Conservation (phyloP, 2,113 vertebrate genomes). For the Cyanoderma ruficeps region DNA sequence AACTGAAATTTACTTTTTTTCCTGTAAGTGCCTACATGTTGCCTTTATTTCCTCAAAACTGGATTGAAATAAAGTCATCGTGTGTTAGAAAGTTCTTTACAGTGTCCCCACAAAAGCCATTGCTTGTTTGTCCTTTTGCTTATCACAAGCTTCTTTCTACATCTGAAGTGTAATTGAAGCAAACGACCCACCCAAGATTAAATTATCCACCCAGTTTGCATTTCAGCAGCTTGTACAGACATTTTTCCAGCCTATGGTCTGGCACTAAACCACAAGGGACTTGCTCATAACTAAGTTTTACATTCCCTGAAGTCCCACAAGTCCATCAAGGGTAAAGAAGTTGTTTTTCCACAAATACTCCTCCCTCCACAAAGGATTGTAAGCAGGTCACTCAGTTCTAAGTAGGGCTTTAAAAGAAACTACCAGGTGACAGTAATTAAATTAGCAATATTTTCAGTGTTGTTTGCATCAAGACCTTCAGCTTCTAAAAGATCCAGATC, state of each 20-base stretch:
- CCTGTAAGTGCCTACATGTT: background rate
- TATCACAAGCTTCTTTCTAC: background rate
- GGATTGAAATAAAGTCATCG: background rate
- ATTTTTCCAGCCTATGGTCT: background rate
- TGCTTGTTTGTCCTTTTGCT: background rate
- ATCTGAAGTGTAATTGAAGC: background rate
- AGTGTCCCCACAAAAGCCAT: background rate
- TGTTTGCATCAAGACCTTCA: background rate
- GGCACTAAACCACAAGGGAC: background rate
- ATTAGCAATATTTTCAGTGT: background rate
- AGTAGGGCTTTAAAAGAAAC: background rate
- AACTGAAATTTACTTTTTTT: background rate
- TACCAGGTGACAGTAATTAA: background rate
- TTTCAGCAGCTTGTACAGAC: background rate
- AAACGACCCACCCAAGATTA: background rate
- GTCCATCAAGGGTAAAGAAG: background rate
- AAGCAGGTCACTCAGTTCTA: background rate
- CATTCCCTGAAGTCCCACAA: background rate
- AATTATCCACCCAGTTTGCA: background rate
- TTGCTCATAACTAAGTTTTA: background rate
- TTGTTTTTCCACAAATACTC: background rate
- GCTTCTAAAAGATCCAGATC: background rate
- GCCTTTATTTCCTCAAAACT: background rate
- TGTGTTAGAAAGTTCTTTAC: background rate
- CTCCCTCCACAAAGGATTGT: background rate